Evolutionary conservation across 2,797 vertebrate genomes (phyloP).

Genomic region (Ctenopoma multispine): DNA sequence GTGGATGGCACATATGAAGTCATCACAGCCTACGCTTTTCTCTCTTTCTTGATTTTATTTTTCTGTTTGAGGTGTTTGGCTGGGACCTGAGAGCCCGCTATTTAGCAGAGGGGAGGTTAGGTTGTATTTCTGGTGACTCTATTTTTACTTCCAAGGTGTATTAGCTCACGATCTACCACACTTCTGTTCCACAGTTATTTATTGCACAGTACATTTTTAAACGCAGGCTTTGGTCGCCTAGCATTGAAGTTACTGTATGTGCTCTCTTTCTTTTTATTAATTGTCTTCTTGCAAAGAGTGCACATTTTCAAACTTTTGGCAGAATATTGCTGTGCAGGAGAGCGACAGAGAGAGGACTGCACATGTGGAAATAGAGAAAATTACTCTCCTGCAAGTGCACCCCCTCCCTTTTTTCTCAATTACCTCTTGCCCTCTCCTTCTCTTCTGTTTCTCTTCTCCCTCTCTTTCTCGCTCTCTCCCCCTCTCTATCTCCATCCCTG

Average conservation of each 20-base stretch:
- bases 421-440: conserved; percentile 56
- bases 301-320: conserved; percentile 10
- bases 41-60: conserved; percentile 19
- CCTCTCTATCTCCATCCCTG: conserved; percentile 66
- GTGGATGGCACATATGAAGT: conserved; percentile 62
- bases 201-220: conserved; percentile 28
- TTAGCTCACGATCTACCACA: conserved; percentile 6
- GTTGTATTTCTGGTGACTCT: conserved; percentile 58
- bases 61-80: conserved; percentile 42
- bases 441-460: conserved; percentile 40
- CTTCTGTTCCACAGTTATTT: conserved; percentile 23
- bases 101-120: conserved; percentile 17
- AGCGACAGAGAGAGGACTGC: conserved; percentile 35
- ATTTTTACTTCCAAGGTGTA: conserved; percentile 48
- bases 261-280: conserved; percentile 12
- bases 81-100: conserved; percentile 44
- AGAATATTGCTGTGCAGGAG: conserved; percentile 6
- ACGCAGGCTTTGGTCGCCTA: conserved; percentile 1
- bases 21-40: conserved; percentile 45
- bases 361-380: conserved; percentile 62
- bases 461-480: conserved; percentile 61
- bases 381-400: conserved; percentile 59
- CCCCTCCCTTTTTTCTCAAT: conserved; percentile 28
- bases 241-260: background rate
- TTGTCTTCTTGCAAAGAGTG: conserved; percentile 6